Conservation (phyloP, 2,888 invertebrate species). For the Blastobasis lacticolella region DNA sequence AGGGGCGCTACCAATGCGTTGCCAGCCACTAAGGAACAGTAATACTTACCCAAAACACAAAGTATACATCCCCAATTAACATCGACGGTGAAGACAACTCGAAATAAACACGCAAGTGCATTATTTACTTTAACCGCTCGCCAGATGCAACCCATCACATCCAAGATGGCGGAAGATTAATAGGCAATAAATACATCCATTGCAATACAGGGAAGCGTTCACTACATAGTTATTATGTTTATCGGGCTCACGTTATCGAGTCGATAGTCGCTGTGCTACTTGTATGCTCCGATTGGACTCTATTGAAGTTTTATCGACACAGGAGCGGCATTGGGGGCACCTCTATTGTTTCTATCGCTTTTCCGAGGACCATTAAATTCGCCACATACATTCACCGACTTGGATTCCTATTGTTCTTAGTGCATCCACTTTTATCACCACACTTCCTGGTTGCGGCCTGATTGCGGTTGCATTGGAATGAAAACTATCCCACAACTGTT, state of each 20-base stretch:
- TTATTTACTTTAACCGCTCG: slow-evolving; percentile 1
- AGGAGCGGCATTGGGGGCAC: background rate
- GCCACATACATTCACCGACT: no score
- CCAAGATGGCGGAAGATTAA: slow-evolving; percentile 25
- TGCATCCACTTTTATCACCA: no score
- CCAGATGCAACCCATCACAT: slow-evolving; percentile 17
- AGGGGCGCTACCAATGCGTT: no score
- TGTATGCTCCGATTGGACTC: slow-evolving; percentile 2
- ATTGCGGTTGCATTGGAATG: no score
- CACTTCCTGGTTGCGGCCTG: no score
- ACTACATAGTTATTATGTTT: slow-evolving; percentile 11
- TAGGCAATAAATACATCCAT: slow-evolving; percentile 17
- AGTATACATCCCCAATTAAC: no score
- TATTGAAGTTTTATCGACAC: slow-evolving; percentile 1
- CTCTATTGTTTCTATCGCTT: background rate
- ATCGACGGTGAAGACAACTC: background rate
- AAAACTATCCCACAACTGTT: no score
- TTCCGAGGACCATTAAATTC: no score
- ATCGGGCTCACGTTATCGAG: slow-evolving; percentile 11
- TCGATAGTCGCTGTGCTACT: background rate
- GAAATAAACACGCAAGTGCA: background rate
- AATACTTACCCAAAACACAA: no score
- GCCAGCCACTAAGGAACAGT: no score
- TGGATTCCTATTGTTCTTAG: no score
- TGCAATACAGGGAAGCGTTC: slow-evolving; percentile 9